Conservation (phyloP, 2,797 vertebrate genomes). For the Platalea minor region DNA sequence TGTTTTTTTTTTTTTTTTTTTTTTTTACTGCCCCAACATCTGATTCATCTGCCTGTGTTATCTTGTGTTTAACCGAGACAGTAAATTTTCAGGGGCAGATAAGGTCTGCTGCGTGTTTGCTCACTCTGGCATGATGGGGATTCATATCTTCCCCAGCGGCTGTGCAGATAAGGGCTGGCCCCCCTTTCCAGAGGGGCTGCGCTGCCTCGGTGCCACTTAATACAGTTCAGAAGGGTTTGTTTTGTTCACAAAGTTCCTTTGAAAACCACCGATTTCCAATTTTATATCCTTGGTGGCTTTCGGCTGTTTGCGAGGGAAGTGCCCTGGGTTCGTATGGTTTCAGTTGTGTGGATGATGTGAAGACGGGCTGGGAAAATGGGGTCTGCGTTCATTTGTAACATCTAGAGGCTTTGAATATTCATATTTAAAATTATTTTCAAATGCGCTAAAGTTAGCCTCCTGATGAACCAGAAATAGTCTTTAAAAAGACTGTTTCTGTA, state of each 20-base stretch:
- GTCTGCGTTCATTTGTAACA: background rate
- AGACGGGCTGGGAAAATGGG: background rate
- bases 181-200: background rate
- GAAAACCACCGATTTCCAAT: fast-evolving
- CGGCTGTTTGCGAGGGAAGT: background rate
- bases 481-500: background rate
- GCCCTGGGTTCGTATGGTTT: fast-evolving
- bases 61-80: background rate
- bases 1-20: no score
- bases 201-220: background rate
- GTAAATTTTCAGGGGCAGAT: background rate
- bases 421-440: background rate
- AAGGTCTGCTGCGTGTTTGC: background rate
- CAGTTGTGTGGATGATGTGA: background rate
- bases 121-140: background rate
- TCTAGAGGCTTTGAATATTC: background rate
- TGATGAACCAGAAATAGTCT: background rate
- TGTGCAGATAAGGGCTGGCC: background rate
- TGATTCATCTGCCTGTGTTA: background rate
- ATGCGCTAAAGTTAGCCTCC: background rate
- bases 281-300: background rate
- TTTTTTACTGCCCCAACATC: background rate
- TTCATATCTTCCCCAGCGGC: fast-evolving
- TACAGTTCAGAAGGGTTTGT: background rate
- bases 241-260: background rate